Evolutionary conservation across 2,888 invertebrate genomes (phyloP), one percentile per base, ranked within the genome.

Genomic region (Catocala nupta): DNA sequence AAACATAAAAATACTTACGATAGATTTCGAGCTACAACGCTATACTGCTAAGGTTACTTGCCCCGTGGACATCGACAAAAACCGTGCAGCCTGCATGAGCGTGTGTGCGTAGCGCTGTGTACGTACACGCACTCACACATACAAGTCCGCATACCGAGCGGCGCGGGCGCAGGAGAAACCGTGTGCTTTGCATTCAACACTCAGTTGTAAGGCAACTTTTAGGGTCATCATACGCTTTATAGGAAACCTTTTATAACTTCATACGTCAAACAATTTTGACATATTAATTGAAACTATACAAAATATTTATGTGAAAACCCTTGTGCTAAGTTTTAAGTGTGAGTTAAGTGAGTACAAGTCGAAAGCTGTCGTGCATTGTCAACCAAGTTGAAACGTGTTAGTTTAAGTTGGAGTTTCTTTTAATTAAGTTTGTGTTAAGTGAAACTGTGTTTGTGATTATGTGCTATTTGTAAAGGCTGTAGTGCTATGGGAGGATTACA

Each of bases 21-120:
- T 57, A 68, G 36, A 67, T 73, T 68, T 42, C 81, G 74, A 90
- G 91, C 68, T 93, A 80, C 90, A 90, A 83, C 75, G 45, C 81
- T 82, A 68, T 68, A 44, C 75, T 63, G 70, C 72, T 87, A 77
- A 87, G 85, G 90, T 89, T 92, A 92, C 89, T 91, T 94, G 93
- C 93, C 93, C 93, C 86, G 92, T 93, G 93, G 93, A 93, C 93
- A 94, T 93, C 90, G 89, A 94, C 93, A 94, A 94, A 94, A 94
- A 94, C 92, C 92, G 89, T 92, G 92, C 92, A 91, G 90, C 89
- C 88, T 89, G 81, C 76, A 54, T 63, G 47, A 52, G 44, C 45
- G 11, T 68, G 83, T 84, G 86, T 88, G 91, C 78, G 85, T 75
- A 80, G 62, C 63, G 54, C 44, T 42, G 25, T 70, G 64, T 81